Base-by-base conservation (phyloP, 2,888 invertebrate genomes). In the Cosmia trapezina region DNA sequence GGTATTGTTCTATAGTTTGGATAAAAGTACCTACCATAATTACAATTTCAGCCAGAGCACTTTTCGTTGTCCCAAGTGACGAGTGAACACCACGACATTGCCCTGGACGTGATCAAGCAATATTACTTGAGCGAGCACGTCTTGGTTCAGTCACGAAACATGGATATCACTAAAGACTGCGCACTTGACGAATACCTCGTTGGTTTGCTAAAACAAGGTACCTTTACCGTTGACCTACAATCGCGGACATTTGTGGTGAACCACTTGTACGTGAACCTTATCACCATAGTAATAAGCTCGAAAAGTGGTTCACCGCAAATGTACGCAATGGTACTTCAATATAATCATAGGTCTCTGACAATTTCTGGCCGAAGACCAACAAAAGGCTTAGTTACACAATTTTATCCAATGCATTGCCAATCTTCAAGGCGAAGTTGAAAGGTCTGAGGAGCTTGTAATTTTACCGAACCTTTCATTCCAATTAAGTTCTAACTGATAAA, bases 141-240 rank as follows among this genome's bases (percentile, higher is more conserved):
- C 8, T 77, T 96, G 17, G 92, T 95, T 43, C 91, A 92, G n/a
- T 87, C 92, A 5, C 90, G 93, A 22, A 85, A 88, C 14, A 91
- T 95, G 87, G 90, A 94, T 76, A 76, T 95, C 2, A 69, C 56
- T 14, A 90, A 92, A 47, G 95, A 96, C 71, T 86, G 91, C 7
- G 94, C 95, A 2, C 83, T 96, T 5, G 95, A 95, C 72, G 93
- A 95, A 74, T 95, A 95, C 62, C 84, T 96, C 11, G 14, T 87
- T n/a, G 87, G 86, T 43, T 76, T 96, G 53, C 83, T 96, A 5
- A 94, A 92, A 80, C 96, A 96, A 89, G 96, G 96, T 41, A 41
- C 8, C 37, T 37, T 37, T 37, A 37, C 4, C 5, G 4, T 37
- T 37, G 37, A 37, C 37, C 6, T 37, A n/a, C n/a, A n/a, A n/a